Evolutionary conservation across 2,888 invertebrate species (phyloP), one percentile per base, ranked within the genome.

Genomic region (Glyphotaelius pellucidus): DNA sequence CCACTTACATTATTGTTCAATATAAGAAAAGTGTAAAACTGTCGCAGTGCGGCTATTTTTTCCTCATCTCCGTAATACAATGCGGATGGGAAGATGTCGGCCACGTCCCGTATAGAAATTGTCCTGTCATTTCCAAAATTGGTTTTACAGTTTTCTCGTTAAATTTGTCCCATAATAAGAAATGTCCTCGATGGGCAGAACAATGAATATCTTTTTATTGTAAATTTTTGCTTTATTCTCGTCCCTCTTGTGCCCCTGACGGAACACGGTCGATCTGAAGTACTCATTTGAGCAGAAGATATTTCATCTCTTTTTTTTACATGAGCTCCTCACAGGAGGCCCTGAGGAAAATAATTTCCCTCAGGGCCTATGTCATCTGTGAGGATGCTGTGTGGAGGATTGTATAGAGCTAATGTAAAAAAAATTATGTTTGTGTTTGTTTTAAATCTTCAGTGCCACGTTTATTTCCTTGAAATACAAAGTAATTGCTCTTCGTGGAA

Each of bases 21-120:
- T 88, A 38, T 85, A 88, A 52, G 87, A 87, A 87, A 32, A 67
- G 15, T 88, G 88, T 88, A 67, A 52, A 88, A 67, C 88, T 88
- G 88, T 67, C 88, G 88, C 88, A 88, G 31, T 88, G 88, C 88
- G 88, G 88, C 31, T 67, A 67, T 88, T 88, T 88, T 88, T 85
- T 88, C 52, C 31, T 88, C 88, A 88, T 88, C 88, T 67, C 31
- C 32, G 88, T 88, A 88, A 88, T 88, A 88, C 88, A 88, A 88
- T 88, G 88, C 88, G 88, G 88, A 88, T 32, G 88, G 19, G 88
- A 88, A 88, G 88, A 88, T 88, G 88, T 88, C 88, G 88, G 88
- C 67, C 52, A 67, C 88, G 88, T 67, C 88, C 67, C 31, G 47
- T 47, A 15, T 31, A 52, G 31, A 32, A 52, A 52, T 52, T 67